phyloP scores from a whole-genome alignment of 1,140 invertebrate genomes.

The Lethrus apterus region DNA sequence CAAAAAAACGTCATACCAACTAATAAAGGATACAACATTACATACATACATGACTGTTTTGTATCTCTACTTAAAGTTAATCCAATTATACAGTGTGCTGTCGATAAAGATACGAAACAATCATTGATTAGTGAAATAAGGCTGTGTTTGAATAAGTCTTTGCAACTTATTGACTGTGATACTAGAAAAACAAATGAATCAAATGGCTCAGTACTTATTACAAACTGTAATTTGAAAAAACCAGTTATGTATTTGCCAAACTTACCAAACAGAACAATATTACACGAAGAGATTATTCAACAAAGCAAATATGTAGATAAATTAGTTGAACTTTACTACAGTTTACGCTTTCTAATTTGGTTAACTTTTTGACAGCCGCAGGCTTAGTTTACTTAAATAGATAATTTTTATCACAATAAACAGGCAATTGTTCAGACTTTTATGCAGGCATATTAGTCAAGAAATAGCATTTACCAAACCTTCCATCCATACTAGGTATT shows the following conservation, averaged over 20 bases:
- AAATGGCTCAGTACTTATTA: constrained; percentile 26
- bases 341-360: constrained; percentile 5
- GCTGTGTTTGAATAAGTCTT: constrained; percentile 57
- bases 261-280: neutral
- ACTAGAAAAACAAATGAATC: no score
- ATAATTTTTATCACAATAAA: no score
- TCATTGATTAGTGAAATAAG: constrained; percentile 56
- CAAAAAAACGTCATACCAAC: constrained; percentile 52
- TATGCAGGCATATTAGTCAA: no score
- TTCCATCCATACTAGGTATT: no score
- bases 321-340: neutral
- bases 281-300: neutral
- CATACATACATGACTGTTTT: constrained; percentile 52
- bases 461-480: no score
- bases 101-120: constrained; percentile 47
- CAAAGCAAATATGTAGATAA: neutral
- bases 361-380: constrained; percentile 6
- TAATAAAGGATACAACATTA: constrained; percentile 47
- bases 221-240: constrained; percentile 50
- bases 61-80: constrained; percentile 48
- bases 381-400: no score
- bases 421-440: no score
- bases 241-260: constrained; percentile 50
- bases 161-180: constrained; percentile 53
- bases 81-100: constrained; percentile 55